Evolutionary conservation across 2,888 invertebrate species (phyloP).

Genomic region (Drosophila lacicola): DNA sequence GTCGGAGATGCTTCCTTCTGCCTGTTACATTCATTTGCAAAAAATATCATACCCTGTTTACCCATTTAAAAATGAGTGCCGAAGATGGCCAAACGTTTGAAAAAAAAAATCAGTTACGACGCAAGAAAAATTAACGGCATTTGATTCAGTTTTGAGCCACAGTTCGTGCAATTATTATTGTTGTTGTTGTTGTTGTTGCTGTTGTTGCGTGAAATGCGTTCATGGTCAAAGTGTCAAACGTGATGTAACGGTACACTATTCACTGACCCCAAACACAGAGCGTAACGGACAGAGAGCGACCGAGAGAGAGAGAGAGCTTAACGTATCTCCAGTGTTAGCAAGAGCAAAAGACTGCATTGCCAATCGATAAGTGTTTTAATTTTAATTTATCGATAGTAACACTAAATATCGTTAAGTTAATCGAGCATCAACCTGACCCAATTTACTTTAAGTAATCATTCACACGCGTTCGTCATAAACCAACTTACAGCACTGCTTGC

Average conservation of each 20-base stretch:
- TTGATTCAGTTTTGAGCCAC: conserved; percentile 38
- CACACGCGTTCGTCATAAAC: conserved; percentile 3
- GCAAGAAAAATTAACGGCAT: conserved; percentile 61
- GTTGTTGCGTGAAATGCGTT: conserved; percentile 65
- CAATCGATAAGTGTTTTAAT: too few species aligned
- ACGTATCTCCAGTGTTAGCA: too few species aligned
- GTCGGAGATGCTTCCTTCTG: too few species aligned
- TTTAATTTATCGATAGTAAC: too few species aligned
- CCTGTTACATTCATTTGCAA: too few species aligned
- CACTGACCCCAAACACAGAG: conserved; percentile 43
- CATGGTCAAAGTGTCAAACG: conserved; percentile 73
- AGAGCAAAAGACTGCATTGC: too few species aligned
- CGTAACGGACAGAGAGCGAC: neutral
- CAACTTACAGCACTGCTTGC: neutral
- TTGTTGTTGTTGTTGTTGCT: conserved; percentile 3
- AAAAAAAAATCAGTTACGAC: conserved; percentile 48
- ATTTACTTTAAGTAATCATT: conserved; percentile 1
- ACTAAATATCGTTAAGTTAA: neutral
- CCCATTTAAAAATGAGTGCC: conserved; percentile 11
- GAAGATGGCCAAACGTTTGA: conserved; percentile 27
- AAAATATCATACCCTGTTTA: too few species aligned
- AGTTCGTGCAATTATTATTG: conserved; percentile 2
- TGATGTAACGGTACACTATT: conserved; percentile 58
- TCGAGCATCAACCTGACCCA: neutral
- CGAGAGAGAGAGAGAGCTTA: neutral